phyloP scores from a whole-genome alignment of 2,113 vertebrate species.

The Mobula birostris region DNA sequence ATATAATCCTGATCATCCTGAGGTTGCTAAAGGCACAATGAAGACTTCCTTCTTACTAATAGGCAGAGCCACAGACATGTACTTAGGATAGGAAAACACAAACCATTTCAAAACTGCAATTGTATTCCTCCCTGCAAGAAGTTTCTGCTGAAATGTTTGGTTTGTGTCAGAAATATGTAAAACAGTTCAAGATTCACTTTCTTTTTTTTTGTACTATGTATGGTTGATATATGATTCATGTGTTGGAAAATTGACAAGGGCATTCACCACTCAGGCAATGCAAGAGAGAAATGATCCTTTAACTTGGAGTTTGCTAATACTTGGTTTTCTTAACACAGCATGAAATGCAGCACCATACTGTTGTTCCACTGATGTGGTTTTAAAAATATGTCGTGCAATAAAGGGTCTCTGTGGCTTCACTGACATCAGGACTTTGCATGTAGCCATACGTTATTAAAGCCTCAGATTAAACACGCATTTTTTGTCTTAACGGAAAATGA shows the following conservation, averaged over 20 bases:
- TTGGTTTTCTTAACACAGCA: not conserved
- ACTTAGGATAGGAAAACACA: not conserved
- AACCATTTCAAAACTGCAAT: not conserved
- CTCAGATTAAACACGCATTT: constrained; percentile 2
- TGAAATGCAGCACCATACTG: not conserved
- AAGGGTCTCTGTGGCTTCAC: constrained; percentile 24
- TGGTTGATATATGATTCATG: not conserved
- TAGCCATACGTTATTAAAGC: not conserved
- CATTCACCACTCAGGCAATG: not conserved
- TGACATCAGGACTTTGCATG: not conserved
- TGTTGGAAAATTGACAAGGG: not conserved
- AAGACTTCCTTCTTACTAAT: not conserved
- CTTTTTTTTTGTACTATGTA: not conserved
- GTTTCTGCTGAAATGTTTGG: not conserved
- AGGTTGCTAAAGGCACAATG: not conserved
- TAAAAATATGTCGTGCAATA: not conserved
- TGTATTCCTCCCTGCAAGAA: not conserved
- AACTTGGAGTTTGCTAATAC: not conserved
- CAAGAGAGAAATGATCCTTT: not conserved
- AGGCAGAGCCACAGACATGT: not conserved
- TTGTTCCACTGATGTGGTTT: not conserved
- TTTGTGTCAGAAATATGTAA: not conserved
- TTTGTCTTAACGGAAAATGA: constrained; percentile 7
- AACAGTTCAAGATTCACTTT: not conserved
- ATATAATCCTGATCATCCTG: not conserved